phyloP scores from a whole-genome alignment of 2,113 vertebrate species.

The Piaya cayana region DNA sequence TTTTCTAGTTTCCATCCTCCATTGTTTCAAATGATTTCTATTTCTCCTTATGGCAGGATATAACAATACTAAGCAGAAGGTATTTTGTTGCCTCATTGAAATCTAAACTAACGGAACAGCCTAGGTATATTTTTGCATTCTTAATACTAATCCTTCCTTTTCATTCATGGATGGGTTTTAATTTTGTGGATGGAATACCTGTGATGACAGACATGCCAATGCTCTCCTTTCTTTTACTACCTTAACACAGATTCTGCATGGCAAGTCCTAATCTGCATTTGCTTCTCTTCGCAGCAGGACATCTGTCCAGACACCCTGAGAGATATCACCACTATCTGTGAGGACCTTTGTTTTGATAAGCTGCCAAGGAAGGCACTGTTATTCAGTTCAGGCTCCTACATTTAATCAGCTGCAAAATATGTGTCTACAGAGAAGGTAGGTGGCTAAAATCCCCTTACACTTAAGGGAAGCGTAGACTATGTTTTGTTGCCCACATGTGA shows the following conservation, averaged over 20 bases:
- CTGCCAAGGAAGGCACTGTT: background rate
- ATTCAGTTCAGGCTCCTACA: background rate
- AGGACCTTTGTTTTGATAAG: background rate
- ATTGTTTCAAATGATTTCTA: background rate
- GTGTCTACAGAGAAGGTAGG: background rate
- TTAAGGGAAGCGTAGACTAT: background rate
- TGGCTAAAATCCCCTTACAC: background rate
- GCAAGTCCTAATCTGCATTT: background rate
- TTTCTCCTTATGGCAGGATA: background rate
- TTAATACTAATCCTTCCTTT: background rate
- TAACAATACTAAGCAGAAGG: background rate
- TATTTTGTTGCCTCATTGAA: background rate
- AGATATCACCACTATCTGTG: background rate
- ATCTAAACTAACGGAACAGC: background rate
- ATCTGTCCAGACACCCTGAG: background rate
- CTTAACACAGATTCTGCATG: background rate
- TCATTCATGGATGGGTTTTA: no score
- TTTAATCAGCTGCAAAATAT: background rate
- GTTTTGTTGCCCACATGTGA: background rate
- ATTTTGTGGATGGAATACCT: background rate
- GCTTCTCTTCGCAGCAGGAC: background rate
- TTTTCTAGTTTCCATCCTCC: background rate
- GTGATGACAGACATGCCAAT: accelerated
- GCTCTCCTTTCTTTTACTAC: background rate
- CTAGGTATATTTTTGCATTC: background rate